Percentiles rank a stretch among this genome's conserved stretches.
Conservation (phyloP, 2,113 vertebrate genomes). For the Psammodynastes pulverulentus region DNA sequence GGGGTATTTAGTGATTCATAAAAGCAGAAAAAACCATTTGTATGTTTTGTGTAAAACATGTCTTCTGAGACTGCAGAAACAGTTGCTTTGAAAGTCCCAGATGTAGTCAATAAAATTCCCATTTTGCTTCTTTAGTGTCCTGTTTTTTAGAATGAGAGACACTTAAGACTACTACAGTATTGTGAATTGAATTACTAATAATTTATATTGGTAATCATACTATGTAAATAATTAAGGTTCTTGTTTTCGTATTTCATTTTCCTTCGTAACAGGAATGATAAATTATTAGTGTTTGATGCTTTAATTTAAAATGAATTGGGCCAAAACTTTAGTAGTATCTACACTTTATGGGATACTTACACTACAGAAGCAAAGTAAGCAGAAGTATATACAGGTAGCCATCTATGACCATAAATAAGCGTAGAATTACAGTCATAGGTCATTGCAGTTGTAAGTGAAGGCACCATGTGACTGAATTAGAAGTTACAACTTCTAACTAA, state of each 20-base stretch:
- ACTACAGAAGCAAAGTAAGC: background rate
- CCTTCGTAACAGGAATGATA: background rate
- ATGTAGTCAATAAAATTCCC: constrained; percentile 5
- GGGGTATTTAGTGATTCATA: constrained; percentile 4
- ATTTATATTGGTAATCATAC: background rate
- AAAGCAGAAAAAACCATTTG: constrained; percentile 25
- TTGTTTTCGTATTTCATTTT: background rate
- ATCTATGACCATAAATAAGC: too few species aligned
- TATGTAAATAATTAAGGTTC: background rate
- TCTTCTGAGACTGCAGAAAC: constrained; percentile 22
- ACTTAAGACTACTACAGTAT: constrained; percentile 8
- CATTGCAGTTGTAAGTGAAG: background rate
- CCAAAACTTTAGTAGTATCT: background rate
- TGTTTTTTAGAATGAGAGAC: background rate
- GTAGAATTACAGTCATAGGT: background rate
- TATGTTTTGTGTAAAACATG: background rate
- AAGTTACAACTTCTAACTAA: background rate
- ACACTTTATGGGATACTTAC: background rate
- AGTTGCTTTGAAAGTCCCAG: constrained; percentile 8
- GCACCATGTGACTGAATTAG: background rate
- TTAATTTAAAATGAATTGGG: background rate
- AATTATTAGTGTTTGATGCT: background rate
- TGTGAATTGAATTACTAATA: background rate
- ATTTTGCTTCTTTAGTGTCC: constrained; percentile 19
- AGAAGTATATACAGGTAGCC: background rate